Percentiles rank a stretch among this genome's conserved stretches.
Evolutionary conservation across 2,797 vertebrate genomes (phyloP).

Genomic region (Acropternis orthonyx): DNA sequence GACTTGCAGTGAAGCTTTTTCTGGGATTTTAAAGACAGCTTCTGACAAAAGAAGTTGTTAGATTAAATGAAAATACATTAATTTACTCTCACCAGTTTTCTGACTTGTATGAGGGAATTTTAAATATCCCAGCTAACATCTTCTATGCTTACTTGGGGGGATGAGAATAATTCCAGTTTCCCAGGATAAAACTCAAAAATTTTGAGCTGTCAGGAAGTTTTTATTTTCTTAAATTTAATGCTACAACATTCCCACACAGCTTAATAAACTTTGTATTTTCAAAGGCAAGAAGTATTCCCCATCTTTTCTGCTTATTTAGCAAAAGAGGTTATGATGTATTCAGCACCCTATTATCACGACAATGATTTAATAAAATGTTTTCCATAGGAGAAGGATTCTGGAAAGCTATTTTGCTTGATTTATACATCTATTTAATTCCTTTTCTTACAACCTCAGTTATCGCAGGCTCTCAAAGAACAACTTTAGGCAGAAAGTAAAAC

Average conservation of each 20-base stretch:
- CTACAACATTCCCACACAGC: not conserved
- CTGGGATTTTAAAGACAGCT: not conserved
- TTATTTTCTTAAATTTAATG: not conserved
- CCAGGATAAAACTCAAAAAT: not conserved
- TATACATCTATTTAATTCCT: not conserved
- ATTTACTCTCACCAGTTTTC: not conserved
- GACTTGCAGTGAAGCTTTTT: not conserved
- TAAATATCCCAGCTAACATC: not conserved
- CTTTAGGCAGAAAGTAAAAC: not conserved
- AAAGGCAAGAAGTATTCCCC: not conserved
- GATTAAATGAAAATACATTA: not conserved
- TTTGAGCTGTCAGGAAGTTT: not conserved
- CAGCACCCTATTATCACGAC: not conserved
- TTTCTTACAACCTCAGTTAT: not conserved
- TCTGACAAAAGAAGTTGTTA: not conserved
- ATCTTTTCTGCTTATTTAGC: not conserved
- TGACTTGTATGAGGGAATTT: not conserved
- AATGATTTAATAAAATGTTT: not conserved
- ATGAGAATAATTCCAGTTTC: not conserved
- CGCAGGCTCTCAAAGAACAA: not conserved
- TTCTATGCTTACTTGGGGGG: not conserved
- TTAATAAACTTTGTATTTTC: not conserved
- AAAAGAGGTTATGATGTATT: not conserved
- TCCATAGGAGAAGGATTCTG: not conserved
- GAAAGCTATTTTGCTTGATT: conserved; percentile 20